Base-by-base conservation (phyloP, 2,797 vertebrate genomes). In the Schizothorax lantsangensis region DNA sequence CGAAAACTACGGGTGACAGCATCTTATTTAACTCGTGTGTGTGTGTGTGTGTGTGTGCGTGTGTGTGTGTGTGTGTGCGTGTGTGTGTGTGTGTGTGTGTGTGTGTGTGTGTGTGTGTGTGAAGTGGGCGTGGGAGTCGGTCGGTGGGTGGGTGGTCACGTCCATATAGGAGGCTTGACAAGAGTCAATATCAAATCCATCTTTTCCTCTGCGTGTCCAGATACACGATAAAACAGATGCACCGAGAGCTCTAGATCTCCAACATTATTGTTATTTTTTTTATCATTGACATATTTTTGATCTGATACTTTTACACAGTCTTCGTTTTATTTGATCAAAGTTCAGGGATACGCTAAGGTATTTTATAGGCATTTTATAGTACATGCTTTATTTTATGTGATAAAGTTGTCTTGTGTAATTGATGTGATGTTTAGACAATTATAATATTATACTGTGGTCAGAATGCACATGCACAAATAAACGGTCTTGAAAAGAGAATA, bases 111-210 rank as follows among this genome's bases (percentile, higher is more conserved):
- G 68, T 10, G 17, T 38, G 66, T 21, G 17, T 38, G 66, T 68
- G 19, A 15, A 49, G 21, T 83, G 81, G 69, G 81, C 47, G 80
- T 82, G 80, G 47, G 47, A 19, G 72, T 49, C 1, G 3, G 3
- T 73, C 3, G 30, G 54, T 38, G 6, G 14, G 36, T 43, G 36
- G 23, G 77, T 62, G 14, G 36, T 62, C 23, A 43, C 9, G 69
- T 72, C 69, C 38, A 72, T 72, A 72, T 69, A 64, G 57, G 8
- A 66, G 57, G 23, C 57, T 26, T 84, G 21, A 49, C 40, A 84
- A 17, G 57, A 84, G 30, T 23, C 73, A 49, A 38, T 19, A 66
- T 66, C 59, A 52, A 64, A 52, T 21, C 5, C 21, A 75, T 52
- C 43, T 38, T 47, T 49, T 62, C 21, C 72, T 66, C 47, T 62